Evolutionary conservation across 2,888 invertebrate species (phyloP).

Genomic region (Epistrophella euchroma): DNA sequence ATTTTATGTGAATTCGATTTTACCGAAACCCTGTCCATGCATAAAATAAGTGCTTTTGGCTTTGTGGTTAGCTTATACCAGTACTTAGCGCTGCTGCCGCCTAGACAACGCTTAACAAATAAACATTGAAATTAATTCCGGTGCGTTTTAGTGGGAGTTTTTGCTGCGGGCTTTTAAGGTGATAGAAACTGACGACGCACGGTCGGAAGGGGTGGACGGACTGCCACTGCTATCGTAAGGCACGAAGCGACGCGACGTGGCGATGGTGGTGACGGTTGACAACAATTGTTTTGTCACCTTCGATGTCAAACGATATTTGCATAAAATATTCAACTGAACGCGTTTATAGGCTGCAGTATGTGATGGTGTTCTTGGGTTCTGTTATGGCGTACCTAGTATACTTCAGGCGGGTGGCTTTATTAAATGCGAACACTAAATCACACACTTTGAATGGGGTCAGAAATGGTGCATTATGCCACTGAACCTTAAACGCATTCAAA

Average conservation of each 20-base stretch:
- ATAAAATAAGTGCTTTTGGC: constrained; percentile 48
- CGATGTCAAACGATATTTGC: constrained; percentile 73
- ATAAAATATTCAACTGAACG: constrained; percentile 72
- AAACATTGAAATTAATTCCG: constrained; percentile 73
- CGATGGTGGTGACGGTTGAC: constrained; percentile 42
- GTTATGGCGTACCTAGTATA: background rate
- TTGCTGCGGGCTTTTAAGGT: constrained; percentile 44
- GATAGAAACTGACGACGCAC: background rate
- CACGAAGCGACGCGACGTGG: background rate
- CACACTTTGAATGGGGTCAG: constrained; percentile 64
- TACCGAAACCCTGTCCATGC: constrained; percentile 47
- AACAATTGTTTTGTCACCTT: constrained; percentile 75
- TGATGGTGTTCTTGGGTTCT: constrained; percentile 39
- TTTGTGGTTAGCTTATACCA: constrained; percentile 1
- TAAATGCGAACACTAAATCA: constrained; percentile 52
- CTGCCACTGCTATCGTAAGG: background rate
- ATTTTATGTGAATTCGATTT: constrained; percentile 62
- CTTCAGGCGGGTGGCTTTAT: constrained; percentile 40
- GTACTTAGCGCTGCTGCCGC: background rate
- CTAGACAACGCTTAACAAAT: constrained; percentile 55
- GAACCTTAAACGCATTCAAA: constrained; percentile 46
- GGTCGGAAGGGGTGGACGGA: too few relatives aligned
- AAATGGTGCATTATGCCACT: constrained; percentile 73
- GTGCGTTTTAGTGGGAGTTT: constrained; percentile 74
- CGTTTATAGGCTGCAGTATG: constrained; percentile 60